Evolutionary conservation across 2,888 invertebrate genomes (phyloP), one percentile per base, ranked within the genome.

Genomic region (Unio delphinus): DNA sequence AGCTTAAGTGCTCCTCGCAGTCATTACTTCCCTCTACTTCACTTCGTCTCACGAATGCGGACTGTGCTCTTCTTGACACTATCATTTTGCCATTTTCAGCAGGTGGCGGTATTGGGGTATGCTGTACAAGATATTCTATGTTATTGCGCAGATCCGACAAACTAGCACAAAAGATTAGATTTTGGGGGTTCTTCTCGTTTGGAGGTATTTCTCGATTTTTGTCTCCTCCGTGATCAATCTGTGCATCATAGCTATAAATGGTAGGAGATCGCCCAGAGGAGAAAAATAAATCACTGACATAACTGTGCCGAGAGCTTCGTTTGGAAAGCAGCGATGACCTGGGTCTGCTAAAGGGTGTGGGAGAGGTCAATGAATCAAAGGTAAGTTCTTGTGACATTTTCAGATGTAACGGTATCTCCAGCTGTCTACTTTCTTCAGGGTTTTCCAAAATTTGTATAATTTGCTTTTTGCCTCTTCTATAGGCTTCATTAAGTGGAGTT

Each of bases 71-170:
- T 65, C 67, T 61, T 55, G 76, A 73, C 65, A 74, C 68, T 59
- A 64, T 73, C 64, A 64, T 60, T 45, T 68, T 64, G 28, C 59
- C 54, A 7, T 55, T 60, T 20, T 65, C 55, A 11, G 56, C n/a
- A 15, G 65, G 58, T 59, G 65, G 64, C 7, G 23, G 26, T 17
- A 69, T 62, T 15, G 75, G 74, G 3, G 76, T 68, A 20, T 75
- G 61, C 34, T 76, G 67, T n/a, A 86, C 79, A 26, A 87, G 74
- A 70, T 85, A 84, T 64, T 86, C 85, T 7, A 83, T 83, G n/a
- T 80, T 83, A 70, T 87, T 87, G 26, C 86, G 74, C 60, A 86
- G 79, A 68, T 87, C 86, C 34, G 68, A 73, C 20, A 70, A 64
- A 69, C 83, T 81, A 17, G 82, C 85, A 70, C 81, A 83, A 30